Evolutionary conservation across 2,888 invertebrate species (phyloP).

Genomic region (Caenorhabditis doughertyi): DNA sequence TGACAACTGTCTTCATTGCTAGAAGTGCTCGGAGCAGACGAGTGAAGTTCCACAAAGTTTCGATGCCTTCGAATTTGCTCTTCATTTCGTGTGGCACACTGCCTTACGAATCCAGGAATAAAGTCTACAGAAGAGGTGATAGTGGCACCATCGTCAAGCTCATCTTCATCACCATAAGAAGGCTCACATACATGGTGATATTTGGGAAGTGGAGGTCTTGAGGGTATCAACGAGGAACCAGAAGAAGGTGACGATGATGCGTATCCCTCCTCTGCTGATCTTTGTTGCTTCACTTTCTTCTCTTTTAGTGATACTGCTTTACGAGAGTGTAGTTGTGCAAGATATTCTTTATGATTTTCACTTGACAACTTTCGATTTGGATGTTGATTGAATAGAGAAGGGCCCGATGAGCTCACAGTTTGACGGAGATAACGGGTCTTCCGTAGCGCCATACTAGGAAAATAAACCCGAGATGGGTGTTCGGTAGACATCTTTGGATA

Average conservation of each 20-base stretch:
- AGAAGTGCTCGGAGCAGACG: constrained; percentile 38
- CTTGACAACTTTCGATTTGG: constrained; percentile 42
- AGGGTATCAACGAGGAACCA: constrained; percentile 26
- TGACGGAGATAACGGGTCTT: constrained; percentile 61
- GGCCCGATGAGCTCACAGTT: constrained; percentile 47
- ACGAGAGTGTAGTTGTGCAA: constrained; percentile 67
- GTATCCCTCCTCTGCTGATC: constrained; percentile 41
- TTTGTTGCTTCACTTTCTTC: constrained; percentile 54
- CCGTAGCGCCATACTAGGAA: constrained; percentile 72
- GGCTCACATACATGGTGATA: constrained; percentile 65
- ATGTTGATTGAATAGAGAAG: constrained; percentile 43
- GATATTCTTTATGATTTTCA: constrained; percentile 75
- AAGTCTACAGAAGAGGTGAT: constrained; percentile 58
- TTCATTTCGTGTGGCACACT: constrained; percentile 45
- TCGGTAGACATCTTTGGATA: constrained; percentile 33
- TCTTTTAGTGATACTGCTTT: constrained; percentile 73
- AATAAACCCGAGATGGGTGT: constrained; percentile 65
- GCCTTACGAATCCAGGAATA: constrained; percentile 43
- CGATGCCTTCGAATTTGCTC: constrained; percentile 46
- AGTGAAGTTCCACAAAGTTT: constrained; percentile 28
- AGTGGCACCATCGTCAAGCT: constrained; percentile 48
- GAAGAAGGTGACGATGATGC: constrained; percentile 41
- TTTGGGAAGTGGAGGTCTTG: constrained; percentile 39
- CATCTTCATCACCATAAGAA: constrained; percentile 61
- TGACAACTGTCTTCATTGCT: constrained; percentile 51